Percentiles rank a stretch among this genome's conserved stretches.
These are phyloP conservation scores for Sinocyclocheilus maitianheensis DNA, from an alignment of 2,113 vertebrate species.

Conservation along the genomic window DNA sequence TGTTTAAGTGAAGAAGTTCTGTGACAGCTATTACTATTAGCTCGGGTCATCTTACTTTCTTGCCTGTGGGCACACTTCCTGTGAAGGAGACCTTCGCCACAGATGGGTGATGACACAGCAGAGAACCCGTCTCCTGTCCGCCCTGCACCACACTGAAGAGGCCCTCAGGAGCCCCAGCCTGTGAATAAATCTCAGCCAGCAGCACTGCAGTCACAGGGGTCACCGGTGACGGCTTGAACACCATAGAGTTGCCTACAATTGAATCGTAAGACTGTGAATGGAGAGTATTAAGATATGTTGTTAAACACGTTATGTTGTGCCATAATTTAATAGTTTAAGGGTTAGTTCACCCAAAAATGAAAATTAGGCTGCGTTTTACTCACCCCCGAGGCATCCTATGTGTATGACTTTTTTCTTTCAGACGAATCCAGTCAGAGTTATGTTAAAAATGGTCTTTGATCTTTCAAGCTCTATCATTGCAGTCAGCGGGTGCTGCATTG, in stretches of 20 bases:
- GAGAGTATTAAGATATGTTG: background rate
- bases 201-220: constrained; percentile 84
- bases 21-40: background rate
- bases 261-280: background rate
- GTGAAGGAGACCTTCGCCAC: constrained; percentile 97
- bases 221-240: constrained; percentile 95
- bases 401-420: no score
- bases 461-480: no score
- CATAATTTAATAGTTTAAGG: no score
- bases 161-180: constrained; percentile 87
- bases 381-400: no score
- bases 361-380: no score
- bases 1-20: background rate
- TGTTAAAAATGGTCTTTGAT: no score
- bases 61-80: constrained; percentile 90
- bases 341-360: no score
- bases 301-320: no score
- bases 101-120: constrained; percentile 86
- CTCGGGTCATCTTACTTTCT: constrained; percentile 76
- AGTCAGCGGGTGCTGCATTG: no score
- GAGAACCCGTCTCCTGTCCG: constrained; percentile 83
- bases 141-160: constrained; percentile 95
- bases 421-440: no score
- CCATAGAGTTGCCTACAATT: constrained; percentile 89
- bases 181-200: constrained; percentile 87